Percentiles rank a stretch among this genome's conserved stretches.
Evolutionary conservation across 2,888 invertebrate species (phyloP).

Genomic region (Pogonocherus hispidulus): DNA sequence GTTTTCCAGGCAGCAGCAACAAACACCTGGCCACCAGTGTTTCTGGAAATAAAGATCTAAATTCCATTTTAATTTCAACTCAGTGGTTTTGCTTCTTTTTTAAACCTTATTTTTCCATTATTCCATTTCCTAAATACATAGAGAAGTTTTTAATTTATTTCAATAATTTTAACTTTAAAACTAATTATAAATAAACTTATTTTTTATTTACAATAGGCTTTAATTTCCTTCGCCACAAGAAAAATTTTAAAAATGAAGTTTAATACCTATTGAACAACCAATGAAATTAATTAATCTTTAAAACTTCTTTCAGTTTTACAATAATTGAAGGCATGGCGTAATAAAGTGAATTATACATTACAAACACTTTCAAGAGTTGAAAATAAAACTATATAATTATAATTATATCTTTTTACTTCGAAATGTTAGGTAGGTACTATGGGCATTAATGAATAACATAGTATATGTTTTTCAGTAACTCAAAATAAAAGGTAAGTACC

Average conservation of each 20-base stretch:
- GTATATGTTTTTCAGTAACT: no score
- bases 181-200: conserved; percentile 48
- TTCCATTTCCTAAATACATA: conserved; percentile 42
- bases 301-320: no score
- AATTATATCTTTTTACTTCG: no score
- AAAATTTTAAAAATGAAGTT: not conserved
- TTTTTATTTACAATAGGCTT: conserved; percentile 46
- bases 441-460: no score
- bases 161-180: conserved; percentile 36
- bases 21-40: conserved; percentile 53
- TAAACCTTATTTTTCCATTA: conserved; percentile 45
- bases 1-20: conserved; percentile 63
- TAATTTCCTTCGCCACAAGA: conserved; percentile 32
- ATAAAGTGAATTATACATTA: no score
- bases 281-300: no score
- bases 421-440: no score
- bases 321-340: no score
- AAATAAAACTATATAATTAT: no score
- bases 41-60: conserved; percentile 66
- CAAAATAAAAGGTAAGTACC: no score
- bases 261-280: no score
- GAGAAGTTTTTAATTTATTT: conserved; percentile 46
- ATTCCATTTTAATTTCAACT: conserved; percentile 63
- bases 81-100: conserved; percentile 60
- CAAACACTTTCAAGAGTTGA: no score